phyloP scores from a whole-genome alignment of 2,888 invertebrate genomes.

The Choreutis nemorana region DNA sequence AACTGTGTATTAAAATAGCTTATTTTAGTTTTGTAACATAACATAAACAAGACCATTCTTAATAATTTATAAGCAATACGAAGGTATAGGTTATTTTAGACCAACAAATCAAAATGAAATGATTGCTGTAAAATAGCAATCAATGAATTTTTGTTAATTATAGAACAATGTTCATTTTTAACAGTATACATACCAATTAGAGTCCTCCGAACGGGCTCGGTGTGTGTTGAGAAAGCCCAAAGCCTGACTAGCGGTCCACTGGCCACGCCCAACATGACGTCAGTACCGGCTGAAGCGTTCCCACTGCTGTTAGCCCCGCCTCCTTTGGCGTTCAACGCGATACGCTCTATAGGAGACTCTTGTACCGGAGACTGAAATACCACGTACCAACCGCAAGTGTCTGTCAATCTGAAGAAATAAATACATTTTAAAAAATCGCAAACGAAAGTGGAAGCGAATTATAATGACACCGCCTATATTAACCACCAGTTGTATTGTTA shows the following conservation, averaged over 20 bases:
- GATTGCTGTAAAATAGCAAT: no score
- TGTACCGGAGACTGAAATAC: conserved; percentile 94
- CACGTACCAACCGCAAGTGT: conserved; percentile 96
- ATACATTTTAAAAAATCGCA: conserved; percentile 9
- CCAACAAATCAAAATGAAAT: no score
- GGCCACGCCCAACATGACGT: conserved; percentile 57
- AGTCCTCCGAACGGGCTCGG: conserved; percentile 55
- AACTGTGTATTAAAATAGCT: no score
- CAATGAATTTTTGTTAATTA: no score
- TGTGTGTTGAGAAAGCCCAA: conserved; percentile 59
- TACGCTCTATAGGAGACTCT: conserved; percentile 87
- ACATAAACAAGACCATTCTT: no score
- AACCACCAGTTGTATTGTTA: no score
- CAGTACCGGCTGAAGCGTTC: conserved; percentile 39
- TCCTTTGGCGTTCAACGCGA: conserved; percentile 84
- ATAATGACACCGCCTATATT: no score
- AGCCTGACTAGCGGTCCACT: conserved; percentile 52
- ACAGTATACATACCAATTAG: conserved; percentile 46
- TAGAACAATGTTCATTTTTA: not conserved
- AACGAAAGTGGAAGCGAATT: no score
- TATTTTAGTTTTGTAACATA: no score
- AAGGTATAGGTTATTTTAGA: no score
- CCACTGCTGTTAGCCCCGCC: conserved; percentile 37
- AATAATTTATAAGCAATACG: no score
- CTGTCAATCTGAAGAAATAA: conserved; percentile 76